These are phyloP conservation scores for Drosophila melanosoma DNA, from an alignment of 2,888 invertebrate species.

Conservation along the genomic window DNA sequence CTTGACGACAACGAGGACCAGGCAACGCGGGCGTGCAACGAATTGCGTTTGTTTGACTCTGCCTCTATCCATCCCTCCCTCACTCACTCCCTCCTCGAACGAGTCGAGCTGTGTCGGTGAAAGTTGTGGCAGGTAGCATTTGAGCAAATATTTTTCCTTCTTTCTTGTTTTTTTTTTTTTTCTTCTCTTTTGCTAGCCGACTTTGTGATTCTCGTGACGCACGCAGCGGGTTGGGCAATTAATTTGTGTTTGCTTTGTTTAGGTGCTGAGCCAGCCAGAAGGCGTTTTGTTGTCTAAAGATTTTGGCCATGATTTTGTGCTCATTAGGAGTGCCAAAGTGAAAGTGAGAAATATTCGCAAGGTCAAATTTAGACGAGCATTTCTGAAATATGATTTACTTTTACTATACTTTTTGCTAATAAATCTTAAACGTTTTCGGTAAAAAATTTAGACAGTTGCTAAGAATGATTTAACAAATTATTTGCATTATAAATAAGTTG, in stretches of 20 bases:
- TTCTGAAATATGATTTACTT: background rate
- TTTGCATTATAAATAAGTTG: background rate
- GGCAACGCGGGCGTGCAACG: slow-evolving; percentile 25
- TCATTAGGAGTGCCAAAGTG: slow-evolving; percentile 35
- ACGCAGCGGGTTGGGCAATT: slow-evolving; percentile 40
- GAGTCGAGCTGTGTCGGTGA: slow-evolving; percentile 39
- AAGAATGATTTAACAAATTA: background rate
- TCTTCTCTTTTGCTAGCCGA: background rate
- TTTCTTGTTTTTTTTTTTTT: background rate
- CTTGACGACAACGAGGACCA: slow-evolving; percentile 14
- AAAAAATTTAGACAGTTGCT: background rate
- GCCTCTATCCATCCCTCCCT: background rate
- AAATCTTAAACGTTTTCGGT: background rate
- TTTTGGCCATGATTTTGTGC: slow-evolving; percentile 26
- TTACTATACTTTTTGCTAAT: background rate
- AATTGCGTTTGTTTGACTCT: slow-evolving; percentile 8
- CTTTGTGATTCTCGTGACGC: slow-evolving; percentile 38
- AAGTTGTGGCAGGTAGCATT: slow-evolving; percentile 72
- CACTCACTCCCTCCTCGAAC: background rate
- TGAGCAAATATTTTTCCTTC: slow-evolving; percentile 33
- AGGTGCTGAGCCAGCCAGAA: background rate
- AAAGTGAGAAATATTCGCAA: slow-evolving; percentile 42
- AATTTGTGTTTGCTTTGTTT: slow-evolving; percentile 9
- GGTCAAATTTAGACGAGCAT: slow-evolving; percentile 16
- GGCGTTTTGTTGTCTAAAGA: slow-evolving; percentile 59